Base-by-base conservation (phyloP, 1,140 invertebrate genomes). In the Druon quercuslanigerum region DNA sequence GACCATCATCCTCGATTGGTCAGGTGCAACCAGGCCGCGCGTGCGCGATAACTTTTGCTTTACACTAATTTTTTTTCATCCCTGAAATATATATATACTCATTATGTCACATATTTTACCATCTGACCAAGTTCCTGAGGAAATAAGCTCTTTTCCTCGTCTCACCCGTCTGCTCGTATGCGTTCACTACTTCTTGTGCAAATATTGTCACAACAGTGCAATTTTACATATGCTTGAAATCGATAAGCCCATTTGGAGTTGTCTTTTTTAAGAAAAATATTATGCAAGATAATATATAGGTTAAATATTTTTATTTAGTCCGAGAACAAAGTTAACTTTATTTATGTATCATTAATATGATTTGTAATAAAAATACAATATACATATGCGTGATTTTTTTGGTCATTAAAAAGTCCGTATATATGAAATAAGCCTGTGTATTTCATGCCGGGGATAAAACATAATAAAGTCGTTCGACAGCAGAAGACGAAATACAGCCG, bases 21-120 rank as follows among this genome's bases (percentile, higher is more conserved):
- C 57, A 60, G 57, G 57, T 60, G 57, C 57, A 60, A 60, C 57
- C 57, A 60, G 57, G 57, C 20, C 57, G 33, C 57, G 57, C 57
- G 57, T 60, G 57, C 57, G 57, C 57, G 13, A 40, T 60, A 60
- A 57, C n/a, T 19, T 57, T 57, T 19, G 52, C 52, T 54, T 60
- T 40, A 12, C 57, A 60, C 57, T 60, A 60, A 60, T 60, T 60
- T 60, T 12, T 33, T 14, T 14, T 1, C 11, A 60, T 25, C 20
- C 57, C 20, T 60, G 20, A 16, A 6, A 60, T 33, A 5, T 7
- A 12, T 7, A 12, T 13, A 20, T 19, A 25, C 3, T 60, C 11
- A 12, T 33, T 33, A 60, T 25, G 57, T 60, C 16, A 33, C 20
- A 60, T 14, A 33, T 60, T 60, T 60, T 60, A 25, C 25, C 20